Percentiles rank a stretch among this genome's conserved stretches.
Evolutionary conservation across 2,888 invertebrate genomes (phyloP).

Genomic region (Disparrhopalites patrizii): DNA sequence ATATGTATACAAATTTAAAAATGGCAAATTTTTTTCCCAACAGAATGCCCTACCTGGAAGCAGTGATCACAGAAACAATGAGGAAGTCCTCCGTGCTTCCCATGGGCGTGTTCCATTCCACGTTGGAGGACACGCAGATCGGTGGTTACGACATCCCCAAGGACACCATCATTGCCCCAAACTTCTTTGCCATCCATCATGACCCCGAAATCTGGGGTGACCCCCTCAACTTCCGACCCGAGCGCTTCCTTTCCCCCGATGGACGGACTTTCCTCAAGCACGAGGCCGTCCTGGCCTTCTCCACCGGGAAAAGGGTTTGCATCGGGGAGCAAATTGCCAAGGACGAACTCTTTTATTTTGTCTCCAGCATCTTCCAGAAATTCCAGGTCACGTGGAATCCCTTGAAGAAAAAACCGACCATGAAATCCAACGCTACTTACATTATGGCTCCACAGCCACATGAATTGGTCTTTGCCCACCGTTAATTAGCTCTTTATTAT

Average conservation of each 20-base stretch:
- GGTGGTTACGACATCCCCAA: neutral
- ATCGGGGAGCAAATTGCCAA: neutral
- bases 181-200: neutral
- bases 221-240: neutral
- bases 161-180: neutral
- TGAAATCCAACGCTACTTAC: neutral
- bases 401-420: neutral
- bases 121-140: neutral
- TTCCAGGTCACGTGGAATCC: neutral
- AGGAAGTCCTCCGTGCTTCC: constrained; percentile 3
- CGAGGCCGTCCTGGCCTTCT: neutral
- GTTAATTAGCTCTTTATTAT: too few species aligned
- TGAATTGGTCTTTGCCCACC: neutral
- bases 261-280: neutral
- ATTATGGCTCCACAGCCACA: neutral
- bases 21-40: too few species aligned
- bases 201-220: neutral
- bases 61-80: neutral
- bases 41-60: neutral
- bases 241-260: neutral
- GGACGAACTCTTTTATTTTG: neutral
- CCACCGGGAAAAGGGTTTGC: neutral
- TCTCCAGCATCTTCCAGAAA: neutral
- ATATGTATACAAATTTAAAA: too few species aligned
- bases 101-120: neutral